Base-by-base conservation (phyloP, 2,888 invertebrate species). In the Heliconius ethilla region DNA sequence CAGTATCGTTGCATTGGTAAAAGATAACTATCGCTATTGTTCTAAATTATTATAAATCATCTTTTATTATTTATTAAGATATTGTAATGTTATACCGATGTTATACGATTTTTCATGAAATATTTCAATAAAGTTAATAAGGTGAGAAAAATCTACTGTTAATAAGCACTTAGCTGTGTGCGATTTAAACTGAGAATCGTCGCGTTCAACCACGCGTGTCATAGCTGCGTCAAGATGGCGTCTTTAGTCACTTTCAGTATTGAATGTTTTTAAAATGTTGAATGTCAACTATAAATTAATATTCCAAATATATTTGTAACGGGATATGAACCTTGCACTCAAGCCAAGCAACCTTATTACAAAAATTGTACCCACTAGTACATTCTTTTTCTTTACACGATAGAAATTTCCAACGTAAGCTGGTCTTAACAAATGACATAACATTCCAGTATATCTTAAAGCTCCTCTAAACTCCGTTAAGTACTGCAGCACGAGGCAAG, bases 21-120 rank as follows among this genome's bases (percentile, higher is more conserved):
- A 22, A 15, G 78, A 76, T 74, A 78, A 59, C 77, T 65, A 78
- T 78, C 80, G 62, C 78, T 75, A 80, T 80, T 80, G 80, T 80
- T 45, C 70, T 27, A 25, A 25, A 67, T 70, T 62, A 25, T 22
- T 75, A 77, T 80, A 80, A 78, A 74, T 80, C 78, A 80, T 80
- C 72, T 76, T 27, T 33, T 15, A 37, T 66, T 75, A 80, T 76
- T 79, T 78, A 80, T 78, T 29, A 59, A 59, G 3, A 59, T n/a
- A 59, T n/a, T 22, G 22, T 80, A 80, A 70, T 70, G 63, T 40
- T 22, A n/a, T 25, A 37, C 22, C 40, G 25, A 37, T 40, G 5
- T n/a, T 3, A 6, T 18, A 18, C n/a, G n/a, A n/a, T n/a, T 67
- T n/a, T 37, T 67, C 67, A 67, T n/a, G 22, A 37, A 25, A 25